Evolutionary conservation across 2,797 vertebrate genomes (phyloP), one percentile per base, ranked within the genome.

Genomic region (Pristis pectinata): DNA sequence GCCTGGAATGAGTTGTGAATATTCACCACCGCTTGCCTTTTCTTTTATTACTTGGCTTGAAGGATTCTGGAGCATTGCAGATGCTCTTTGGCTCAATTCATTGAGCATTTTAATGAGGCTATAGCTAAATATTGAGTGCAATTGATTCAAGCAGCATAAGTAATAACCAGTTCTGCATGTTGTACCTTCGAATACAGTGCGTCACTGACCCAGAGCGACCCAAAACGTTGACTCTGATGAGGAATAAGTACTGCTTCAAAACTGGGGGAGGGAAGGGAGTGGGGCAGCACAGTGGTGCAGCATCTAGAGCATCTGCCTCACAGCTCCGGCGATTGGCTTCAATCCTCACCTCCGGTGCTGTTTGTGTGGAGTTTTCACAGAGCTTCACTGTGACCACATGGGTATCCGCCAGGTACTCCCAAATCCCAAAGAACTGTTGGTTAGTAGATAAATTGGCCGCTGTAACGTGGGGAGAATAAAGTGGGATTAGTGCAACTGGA

Each of bases 1-100:
- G 87, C 87, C 87, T 91, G 19, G 87, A 91, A 91, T 91, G 19
- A 24, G 59, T 67, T 91, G 61, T 41, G 59, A 67, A 37, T 61
- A n/a, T 44, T 91, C 87, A 24, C 9, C n/a, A 41, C 87, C 17
- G 0, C 56, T 89, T 61, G 17, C 11, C 53, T 64, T 61, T 87
- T 37, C n/a, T 64, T 91, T 87, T 87, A 87, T 59, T 17, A 59
- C 27, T 53, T 87, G 53, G 83, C 53, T 87, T n/a, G 53, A 87
- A 34, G 49, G 53, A 17, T 56, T 56, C 27, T 59, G 83, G 53
- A 59, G 83, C 83, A 61, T 87, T n/a, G 30, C 53, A n/a, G 30
- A 59, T n/a, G 83, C 17, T 30, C 11, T 30, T 5, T 87, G 83
- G 53, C 53, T 15, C 53, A 87, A n/a, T 61, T n/a, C 83, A n/a